These are phyloP conservation scores for Drosophila diplacantha DNA, from an alignment of 2,888 invertebrate genomes.

Conservation along the genomic window DNA sequence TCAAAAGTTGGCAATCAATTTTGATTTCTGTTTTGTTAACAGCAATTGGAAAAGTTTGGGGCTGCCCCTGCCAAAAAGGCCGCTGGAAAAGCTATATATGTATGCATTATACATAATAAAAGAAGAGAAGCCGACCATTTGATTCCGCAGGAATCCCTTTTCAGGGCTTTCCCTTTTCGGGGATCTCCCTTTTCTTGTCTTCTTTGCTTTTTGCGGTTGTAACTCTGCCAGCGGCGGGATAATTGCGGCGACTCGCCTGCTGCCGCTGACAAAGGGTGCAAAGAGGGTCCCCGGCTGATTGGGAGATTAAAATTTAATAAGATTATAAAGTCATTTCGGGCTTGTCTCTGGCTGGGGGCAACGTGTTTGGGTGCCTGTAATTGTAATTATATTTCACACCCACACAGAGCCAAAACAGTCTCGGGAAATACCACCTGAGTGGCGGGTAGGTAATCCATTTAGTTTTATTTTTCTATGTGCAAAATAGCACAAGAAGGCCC, in stretches of 20 bases:
- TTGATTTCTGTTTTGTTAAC: conserved; percentile 40
- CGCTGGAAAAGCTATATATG: background rate
- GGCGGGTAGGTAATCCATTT: too few species aligned
- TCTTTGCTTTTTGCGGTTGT: conserved; percentile 4
- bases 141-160: conserved; percentile 20
- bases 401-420: background rate
- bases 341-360: conserved; percentile 8
- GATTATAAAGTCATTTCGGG: conserved; percentile 46
- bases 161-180: conserved; percentile 9
- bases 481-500: too few species aligned
- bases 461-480: too few species aligned
- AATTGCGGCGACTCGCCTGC: conserved; percentile 20
- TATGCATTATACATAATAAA: background rate
- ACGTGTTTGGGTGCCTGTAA: conserved; percentile 10
- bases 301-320: conserved; percentile 46
- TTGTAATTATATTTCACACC: conserved; percentile 17
- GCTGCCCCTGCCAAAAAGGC: background rate
- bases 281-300: conserved; percentile 35
- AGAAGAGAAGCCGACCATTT: background rate
- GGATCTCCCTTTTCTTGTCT: conserved; percentile 1
- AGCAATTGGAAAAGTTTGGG: conserved; percentile 42
- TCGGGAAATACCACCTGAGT: background rate
- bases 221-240: conserved; percentile 20
- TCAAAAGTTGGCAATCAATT: conserved; percentile 49
- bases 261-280: conserved; percentile 29